Conservation (phyloP, 2,113 vertebrate species). For the Sceloporus undulatus region DNA sequence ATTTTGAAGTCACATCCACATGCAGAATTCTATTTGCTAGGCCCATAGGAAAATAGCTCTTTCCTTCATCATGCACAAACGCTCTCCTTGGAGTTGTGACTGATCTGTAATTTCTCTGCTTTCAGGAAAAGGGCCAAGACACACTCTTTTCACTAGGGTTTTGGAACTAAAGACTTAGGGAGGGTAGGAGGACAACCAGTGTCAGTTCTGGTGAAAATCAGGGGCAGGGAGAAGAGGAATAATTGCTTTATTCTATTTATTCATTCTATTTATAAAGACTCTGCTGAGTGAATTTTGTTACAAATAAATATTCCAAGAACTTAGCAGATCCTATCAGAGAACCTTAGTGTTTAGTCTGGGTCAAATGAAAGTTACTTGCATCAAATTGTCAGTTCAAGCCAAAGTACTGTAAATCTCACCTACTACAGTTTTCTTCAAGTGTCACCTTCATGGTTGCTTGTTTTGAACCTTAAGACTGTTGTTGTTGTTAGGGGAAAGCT, state of each 20-base stretch:
- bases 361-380: slow-evolving; percentile 46
- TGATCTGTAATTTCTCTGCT: background rate
- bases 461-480: slow-evolving; percentile 48
- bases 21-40: too few relatives aligned
- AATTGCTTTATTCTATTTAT: background rate
- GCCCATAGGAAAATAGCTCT: background rate
- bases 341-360: slow-evolving; percentile 43
- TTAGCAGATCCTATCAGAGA: slow-evolving; percentile 29
- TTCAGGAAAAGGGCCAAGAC: background rate
- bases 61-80: background rate
- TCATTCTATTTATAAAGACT: background rate
- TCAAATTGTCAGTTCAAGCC: slow-evolving; percentile 53
- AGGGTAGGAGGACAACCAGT: background rate
- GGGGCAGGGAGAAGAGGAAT: background rate
- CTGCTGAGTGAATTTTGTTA: slow-evolving; percentile 2
- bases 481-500: background rate
- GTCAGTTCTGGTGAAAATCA: background rate
- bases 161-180: background rate
- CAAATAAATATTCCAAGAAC: slow-evolving; percentile 26
- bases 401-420: slow-evolving; percentile 45
- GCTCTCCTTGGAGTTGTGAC: background rate
- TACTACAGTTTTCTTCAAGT: slow-evolving; percentile 46
- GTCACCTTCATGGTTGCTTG: slow-evolving; percentile 68
- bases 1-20: too few relatives aligned
- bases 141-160: background rate